Percentiles rank a stretch among this genome's conserved stretches.
phyloP scores from a whole-genome alignment of 2,113 vertebrate genomes.

The Alethe castanea region DNA sequence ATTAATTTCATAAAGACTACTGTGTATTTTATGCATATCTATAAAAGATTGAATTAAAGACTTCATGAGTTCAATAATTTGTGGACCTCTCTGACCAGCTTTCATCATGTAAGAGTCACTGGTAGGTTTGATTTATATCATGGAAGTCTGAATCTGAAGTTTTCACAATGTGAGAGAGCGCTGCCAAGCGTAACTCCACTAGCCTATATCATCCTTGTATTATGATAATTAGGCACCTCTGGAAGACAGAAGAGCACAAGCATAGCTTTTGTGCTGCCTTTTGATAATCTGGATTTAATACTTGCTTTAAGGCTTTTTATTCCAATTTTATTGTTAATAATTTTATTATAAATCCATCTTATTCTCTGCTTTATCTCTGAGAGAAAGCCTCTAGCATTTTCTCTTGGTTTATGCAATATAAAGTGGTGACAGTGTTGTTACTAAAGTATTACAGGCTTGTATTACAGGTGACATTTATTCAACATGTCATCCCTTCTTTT shows the following conservation, averaged over 20 bases:
- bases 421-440: neutral
- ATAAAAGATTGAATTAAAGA: neutral
- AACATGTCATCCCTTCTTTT: neutral
- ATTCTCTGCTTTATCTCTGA: neutral
- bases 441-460: neutral
- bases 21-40: neutral
- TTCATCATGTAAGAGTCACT: neutral
- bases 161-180: neutral
- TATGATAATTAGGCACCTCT: neutral
- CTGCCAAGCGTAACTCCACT: neutral
- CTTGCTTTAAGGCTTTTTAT: constrained; percentile 6
- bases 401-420: neutral
- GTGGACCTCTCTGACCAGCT: neutral
- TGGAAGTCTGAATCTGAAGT: neutral
- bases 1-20: neutral
- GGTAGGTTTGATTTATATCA: neutral
- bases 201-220: neutral
- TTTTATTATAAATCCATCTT: neutral
- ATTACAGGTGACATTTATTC: neutral
- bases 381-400: neutral
- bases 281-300: neutral
- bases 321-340: neutral
- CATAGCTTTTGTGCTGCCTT: neutral
- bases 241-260: neutral
- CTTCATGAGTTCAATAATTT: neutral